These are phyloP conservation scores for Chrysomela aeneicollis DNA, from an alignment of 2,888 invertebrate genomes.

Conservation along the genomic window DNA sequence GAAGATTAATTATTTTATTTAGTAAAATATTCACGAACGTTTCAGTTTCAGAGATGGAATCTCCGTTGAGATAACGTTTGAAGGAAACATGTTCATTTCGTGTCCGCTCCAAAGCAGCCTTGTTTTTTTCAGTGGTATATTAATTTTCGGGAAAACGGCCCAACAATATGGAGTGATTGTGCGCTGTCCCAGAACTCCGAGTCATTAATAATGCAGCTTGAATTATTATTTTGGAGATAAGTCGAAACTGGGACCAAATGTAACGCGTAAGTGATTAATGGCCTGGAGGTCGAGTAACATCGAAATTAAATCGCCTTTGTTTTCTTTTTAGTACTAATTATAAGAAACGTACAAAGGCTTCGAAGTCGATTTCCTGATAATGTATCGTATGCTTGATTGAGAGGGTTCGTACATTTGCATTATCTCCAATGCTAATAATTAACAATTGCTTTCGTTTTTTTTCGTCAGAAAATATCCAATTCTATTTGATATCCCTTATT, in stretches of 20 bases:
- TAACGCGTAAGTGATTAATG: constrained; percentile 19
- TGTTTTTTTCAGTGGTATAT: constrained; percentile 41
- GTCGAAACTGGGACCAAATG: constrained; percentile 7
- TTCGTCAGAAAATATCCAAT: too few species aligned
- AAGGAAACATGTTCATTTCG: constrained; percentile 51
- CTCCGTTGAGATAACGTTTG: constrained; percentile 43
- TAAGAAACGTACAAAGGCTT: too few species aligned
- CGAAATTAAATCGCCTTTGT: constrained; percentile 10
- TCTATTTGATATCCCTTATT: too few species aligned
- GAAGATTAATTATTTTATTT: constrained; percentile 50
- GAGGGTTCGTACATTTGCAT: too few species aligned
- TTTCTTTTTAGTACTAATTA: too few species aligned
- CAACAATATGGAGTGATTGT: not conserved
- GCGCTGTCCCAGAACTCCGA: constrained; percentile 5
- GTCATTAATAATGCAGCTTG: constrained; percentile 16
- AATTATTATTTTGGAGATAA: constrained; percentile 19
- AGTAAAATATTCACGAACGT: constrained; percentile 40
- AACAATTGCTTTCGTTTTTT: too few species aligned
- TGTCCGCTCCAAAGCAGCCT: constrained; percentile 49
- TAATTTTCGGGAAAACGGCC: constrained; percentile 39
- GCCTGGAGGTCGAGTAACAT: constrained; percentile 11
- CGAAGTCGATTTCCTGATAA: too few species aligned
- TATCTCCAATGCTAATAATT: too few species aligned
- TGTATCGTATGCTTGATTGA: too few species aligned
- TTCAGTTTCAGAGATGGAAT: constrained; percentile 40